Base-by-base conservation (phyloP, 2,888 invertebrate species). In the Torymus aiolomorphi region DNA sequence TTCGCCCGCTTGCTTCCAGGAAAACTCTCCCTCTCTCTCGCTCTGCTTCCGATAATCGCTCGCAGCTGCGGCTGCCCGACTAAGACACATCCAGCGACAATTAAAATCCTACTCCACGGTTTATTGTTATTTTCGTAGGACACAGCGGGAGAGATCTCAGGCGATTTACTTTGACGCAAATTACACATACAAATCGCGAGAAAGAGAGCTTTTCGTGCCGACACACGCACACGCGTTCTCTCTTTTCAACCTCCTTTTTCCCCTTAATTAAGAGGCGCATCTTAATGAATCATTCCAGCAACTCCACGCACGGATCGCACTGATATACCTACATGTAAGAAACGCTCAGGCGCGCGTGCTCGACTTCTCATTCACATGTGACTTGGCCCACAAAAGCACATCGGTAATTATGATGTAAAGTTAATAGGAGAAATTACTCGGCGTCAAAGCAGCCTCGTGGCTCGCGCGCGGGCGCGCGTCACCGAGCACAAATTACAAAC, bases 401-500 rank as follows among this genome's bases (percentile, higher is more conserved):
- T 84, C 83, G 78, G 84, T 82, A 85, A 84, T 85, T 85, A 82
- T 82, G 81, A 85, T 67, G 82, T 83, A 76, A 83, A 84, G 84
- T 84, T 86, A 86, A 86, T 84, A 84, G 83, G 83, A 83, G 82
- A 84, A 84, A 86, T 84, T 85, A 84, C 82, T 85, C 81, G 67
- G 78, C 81, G 84, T 83, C 85, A 84, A 86, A 85, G 85, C 82
- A 83, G 83, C 77, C 83, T 76, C 82, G 67, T 82, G 78, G 82
- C 73, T 83, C 85, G 85, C 31, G 82, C 73, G 83, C 85, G 85
- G 31, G 31, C 31, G 31, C 31, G 31, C 86, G 86, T 86, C 86
- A 85, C 84, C 84, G 86, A 85, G 82, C 86, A 84, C 85, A 85
- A 86, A 86, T 86, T 86, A 86, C 83, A 85, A 86, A 85, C 83